Evolutionary conservation across 2,113 vertebrate species (phyloP).

Genomic region (Rousettus leschenaultii): DNA sequence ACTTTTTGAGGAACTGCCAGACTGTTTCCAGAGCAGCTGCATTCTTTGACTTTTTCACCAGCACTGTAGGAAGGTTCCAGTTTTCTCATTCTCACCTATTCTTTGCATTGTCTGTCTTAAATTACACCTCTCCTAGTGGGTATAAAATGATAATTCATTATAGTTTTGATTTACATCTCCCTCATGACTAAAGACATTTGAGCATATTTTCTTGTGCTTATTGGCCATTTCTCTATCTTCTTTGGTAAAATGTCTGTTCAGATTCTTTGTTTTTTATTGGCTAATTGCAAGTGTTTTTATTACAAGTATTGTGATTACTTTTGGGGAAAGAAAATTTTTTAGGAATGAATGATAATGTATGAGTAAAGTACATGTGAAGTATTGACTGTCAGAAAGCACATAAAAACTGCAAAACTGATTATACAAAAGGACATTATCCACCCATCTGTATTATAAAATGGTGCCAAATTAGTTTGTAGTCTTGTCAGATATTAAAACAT

Average conservation of each 20-base stretch:
- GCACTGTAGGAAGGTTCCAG: neutral
- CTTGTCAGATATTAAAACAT: slow-evolving; percentile 7
- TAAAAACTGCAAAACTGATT: slow-evolving; percentile 17
- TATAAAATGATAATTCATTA: neutral
- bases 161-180: slow-evolving; percentile 17
- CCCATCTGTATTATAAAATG: neutral
- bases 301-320: slow-evolving; percentile 26
- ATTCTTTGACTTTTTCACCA: neutral
- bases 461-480: slow-evolving; percentile 26
- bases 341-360: neutral
- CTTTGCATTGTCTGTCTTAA: neutral
- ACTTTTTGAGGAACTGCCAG: neutral
- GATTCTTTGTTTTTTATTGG: neutral
- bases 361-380: neutral
- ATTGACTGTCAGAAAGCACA: neutral
- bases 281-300: slow-evolving; percentile 27
- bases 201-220: slow-evolving; percentile 34
- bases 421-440: neutral
- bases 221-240: neutral
- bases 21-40: neutral
- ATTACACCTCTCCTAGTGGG: neutral
- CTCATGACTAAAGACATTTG: neutral
- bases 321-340: slow-evolving; percentile 4
- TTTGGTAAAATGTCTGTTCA: slow-evolving; percentile 3
- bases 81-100: neutral